Conservation (phyloP, 2,113 vertebrate species). For the Cyprinodon tularosa region DNA sequence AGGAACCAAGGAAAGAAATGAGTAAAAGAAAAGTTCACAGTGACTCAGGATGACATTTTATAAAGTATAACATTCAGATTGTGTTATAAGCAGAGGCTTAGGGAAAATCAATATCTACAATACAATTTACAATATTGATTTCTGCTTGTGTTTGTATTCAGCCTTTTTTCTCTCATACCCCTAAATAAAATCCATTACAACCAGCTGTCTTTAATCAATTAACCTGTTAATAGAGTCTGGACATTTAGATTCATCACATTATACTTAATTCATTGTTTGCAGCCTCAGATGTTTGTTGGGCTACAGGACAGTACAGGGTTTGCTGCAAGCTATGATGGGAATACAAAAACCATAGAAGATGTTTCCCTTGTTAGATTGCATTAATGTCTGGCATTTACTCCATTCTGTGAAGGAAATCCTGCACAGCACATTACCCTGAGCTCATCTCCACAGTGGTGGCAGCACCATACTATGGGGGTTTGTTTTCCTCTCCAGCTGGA, state of each 20-base stretch:
- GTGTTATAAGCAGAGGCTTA: background rate
- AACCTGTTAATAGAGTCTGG: background rate
- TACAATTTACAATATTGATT: background rate
- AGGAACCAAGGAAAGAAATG: background rate
- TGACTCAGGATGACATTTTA: slow-evolving; percentile 12
- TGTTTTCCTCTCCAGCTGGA: too few species aligned
- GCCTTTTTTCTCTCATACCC: background rate
- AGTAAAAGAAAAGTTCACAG: background rate
- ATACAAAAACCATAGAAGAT: background rate
- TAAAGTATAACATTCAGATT: slow-evolving; percentile 1
- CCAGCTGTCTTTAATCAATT: background rate
- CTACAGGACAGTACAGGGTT: background rate
- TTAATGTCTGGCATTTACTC: background rate
- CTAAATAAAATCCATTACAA: background rate
- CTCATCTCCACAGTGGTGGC: background rate
- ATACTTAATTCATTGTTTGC: background rate
- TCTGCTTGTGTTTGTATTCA: background rate
- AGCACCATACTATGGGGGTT: background rate
- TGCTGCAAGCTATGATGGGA: background rate
- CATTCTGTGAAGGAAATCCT: background rate
- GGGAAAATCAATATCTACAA: background rate
- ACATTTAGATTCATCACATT: background rate
- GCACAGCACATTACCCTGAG: background rate
- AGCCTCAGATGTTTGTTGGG: background rate
- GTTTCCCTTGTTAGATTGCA: background rate